Conservation (phyloP, 1,140 invertebrate species). For the Cataglyphis hispanica region DNA sequence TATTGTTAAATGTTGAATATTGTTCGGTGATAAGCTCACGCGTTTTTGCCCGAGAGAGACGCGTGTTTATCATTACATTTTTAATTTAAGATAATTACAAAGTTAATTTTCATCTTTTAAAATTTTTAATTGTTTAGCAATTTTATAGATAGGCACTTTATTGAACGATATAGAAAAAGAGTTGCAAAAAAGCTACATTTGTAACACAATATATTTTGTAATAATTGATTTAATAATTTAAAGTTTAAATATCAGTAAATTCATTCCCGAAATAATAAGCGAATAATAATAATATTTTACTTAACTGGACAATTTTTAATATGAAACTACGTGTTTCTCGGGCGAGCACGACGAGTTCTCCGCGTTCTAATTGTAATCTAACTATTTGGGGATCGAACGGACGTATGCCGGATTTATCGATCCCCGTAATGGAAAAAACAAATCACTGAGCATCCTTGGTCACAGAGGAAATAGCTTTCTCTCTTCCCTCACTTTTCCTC, state of each 20-base stretch:
- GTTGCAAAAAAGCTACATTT: too few species aligned
- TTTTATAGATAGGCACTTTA: background rate
- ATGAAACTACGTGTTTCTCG: conserved; percentile 15
- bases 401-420: conserved; percentile 75
- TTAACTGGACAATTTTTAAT: background rate
- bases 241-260: background rate
- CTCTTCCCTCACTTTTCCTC: background rate
- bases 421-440: conserved; percentile 75
- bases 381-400: conserved; percentile 79
- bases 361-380: conserved; percentile 84
- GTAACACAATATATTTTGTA: too few species aligned
- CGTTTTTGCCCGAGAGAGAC: conserved; percentile 50
- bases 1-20: conserved; percentile 87
- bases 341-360: conserved; percentile 74
- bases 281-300: background rate
- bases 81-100: background rate
- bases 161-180: too few species aligned
- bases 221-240: background rate
- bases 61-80: background rate
- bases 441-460: conserved; percentile 84
- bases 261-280: background rate
- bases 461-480: conserved; percentile 57
- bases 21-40: conserved; percentile 81
- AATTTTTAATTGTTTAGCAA: background rate
- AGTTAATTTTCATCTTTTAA: background rate